Evolutionary conservation across 2,797 vertebrate species (phyloP), one percentile per base, ranked within the genome.

Genomic region (Peromyscus melanophrys): DNA sequence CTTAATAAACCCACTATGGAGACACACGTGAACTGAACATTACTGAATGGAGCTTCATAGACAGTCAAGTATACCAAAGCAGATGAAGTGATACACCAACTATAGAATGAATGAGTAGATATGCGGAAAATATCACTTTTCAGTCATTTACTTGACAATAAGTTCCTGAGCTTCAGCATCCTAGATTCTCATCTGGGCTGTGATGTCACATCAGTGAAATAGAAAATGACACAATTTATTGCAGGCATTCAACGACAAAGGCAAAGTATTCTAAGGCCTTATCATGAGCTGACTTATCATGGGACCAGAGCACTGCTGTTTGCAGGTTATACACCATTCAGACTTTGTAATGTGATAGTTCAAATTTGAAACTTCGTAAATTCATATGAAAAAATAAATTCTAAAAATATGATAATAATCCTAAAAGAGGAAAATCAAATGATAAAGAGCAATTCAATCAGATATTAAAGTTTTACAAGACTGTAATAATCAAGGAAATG

Each of bases 331-430:
- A 19, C 7, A 0, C 34, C 16, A 3, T 69, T 78, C 43, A 31
- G 23, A 81, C 29, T 65, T 83, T 55, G n/a, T 21, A 78, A 67
- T 52, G 11, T 92, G 49, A 17, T 55, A 84, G 34, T 67, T 82
- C 40, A 89, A 87, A 83, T 61, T 65, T 67, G 19, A 4, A 93
- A 86, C 67, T 83, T 82, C n/a, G 73, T 6, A 77, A 94, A 63
- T 78, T 88, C 40, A 75, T 57, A 92, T 49, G 13, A 89, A 83
- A 37, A 92, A 83, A n/a, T 78, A 69, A 90, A 91, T 34, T 90
- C 14, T 89, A 84, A 93, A 93, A 59, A n/a, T 80, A 29, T 59
- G 5, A 43, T 65, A 65, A 80, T 89, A 65, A 80, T 89, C 40
- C 25, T 73, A 23, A 95, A 90, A 92, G 71, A 92, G 16, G 29